These are phyloP conservation scores for Trachelus troglodyta DNA, from an alignment of 2,888 invertebrate genomes.

Conservation along the genomic window DNA sequence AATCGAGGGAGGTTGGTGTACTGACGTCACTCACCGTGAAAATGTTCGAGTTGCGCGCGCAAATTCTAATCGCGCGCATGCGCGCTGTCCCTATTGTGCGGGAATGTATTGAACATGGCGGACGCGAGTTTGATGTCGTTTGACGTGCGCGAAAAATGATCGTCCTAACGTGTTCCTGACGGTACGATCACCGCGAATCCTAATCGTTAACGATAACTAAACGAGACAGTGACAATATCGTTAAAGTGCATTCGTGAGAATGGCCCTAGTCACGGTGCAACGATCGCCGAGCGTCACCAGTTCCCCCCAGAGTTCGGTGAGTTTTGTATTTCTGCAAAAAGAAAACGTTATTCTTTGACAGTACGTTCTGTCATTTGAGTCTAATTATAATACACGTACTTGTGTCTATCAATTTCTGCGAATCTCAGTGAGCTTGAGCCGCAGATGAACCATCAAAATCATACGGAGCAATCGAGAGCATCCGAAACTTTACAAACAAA, in stretches of 20 bases:
- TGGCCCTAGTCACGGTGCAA: conserved; percentile 81
- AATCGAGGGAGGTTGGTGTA: not conserved
- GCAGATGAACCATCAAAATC: not conserved
- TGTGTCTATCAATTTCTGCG: not conserved
- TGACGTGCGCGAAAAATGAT: conserved; percentile 61
- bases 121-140: conserved; percentile 60
- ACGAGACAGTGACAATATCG: not conserved
- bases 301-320: conserved; percentile 73
- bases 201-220: not conserved
- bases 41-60: conserved; percentile 20
- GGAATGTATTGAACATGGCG: conserved; percentile 67
- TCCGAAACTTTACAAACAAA: not conserved
- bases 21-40: not conserved
- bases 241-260: conserved; percentile 47
- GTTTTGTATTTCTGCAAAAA: conserved; percentile 45
- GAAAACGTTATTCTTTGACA: not conserved
- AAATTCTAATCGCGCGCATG: conserved; percentile 21
- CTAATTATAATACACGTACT: not conserved
- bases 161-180: conserved; percentile 52
- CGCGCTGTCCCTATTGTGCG: conserved; percentile 19
- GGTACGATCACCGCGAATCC: conserved; percentile 42
- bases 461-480: not conserved
- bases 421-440: not conserved
- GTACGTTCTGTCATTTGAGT: not conserved
- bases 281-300: conserved; percentile 78